Conservation (phyloP, 2,888 invertebrate species). For the Phlogophora meticulosa region DNA sequence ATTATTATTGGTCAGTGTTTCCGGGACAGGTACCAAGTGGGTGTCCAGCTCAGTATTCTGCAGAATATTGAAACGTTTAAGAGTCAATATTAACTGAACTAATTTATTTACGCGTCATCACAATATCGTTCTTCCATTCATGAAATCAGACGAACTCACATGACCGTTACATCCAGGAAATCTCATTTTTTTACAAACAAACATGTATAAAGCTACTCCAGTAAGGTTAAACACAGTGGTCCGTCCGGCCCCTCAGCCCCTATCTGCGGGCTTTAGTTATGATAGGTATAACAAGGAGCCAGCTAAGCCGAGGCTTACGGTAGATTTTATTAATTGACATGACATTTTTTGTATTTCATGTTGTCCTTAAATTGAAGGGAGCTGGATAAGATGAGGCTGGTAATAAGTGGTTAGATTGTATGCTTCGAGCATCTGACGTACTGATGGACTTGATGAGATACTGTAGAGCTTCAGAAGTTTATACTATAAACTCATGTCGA, state of each 20-base stretch:
- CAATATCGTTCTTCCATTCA: too few relatives aligned
- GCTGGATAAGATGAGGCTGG: neutral
- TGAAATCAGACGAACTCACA: too few relatives aligned
- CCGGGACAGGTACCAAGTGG: too few relatives aligned
- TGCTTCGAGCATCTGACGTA: neutral
- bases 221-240: constrained; percentile 12
- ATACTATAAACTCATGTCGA: too few relatives aligned
- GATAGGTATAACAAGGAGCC: constrained; percentile 82
- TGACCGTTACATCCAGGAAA: too few relatives aligned
- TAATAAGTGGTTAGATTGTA: neutral
- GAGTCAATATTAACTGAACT: too few relatives aligned
- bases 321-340: constrained; percentile 89
- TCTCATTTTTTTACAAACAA: constrained; percentile 35
- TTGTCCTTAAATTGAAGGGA: constrained; percentile 36
- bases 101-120: too few relatives aligned
- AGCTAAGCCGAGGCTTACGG: constrained; percentile 86
- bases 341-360: constrained; percentile 77
- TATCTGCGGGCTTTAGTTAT: constrained; percentile 84
- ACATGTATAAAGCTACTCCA: neutral
- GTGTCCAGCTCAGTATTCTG: too few relatives aligned
- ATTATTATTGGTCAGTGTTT: too few relatives aligned
- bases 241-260: constrained; percentile 35
- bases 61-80: too few relatives aligned
- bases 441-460: too few relatives aligned
- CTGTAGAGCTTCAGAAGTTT: too few relatives aligned